Conservation (phyloP, 2,888 invertebrate species). For the Leptinotarsa haldemani region DNA sequence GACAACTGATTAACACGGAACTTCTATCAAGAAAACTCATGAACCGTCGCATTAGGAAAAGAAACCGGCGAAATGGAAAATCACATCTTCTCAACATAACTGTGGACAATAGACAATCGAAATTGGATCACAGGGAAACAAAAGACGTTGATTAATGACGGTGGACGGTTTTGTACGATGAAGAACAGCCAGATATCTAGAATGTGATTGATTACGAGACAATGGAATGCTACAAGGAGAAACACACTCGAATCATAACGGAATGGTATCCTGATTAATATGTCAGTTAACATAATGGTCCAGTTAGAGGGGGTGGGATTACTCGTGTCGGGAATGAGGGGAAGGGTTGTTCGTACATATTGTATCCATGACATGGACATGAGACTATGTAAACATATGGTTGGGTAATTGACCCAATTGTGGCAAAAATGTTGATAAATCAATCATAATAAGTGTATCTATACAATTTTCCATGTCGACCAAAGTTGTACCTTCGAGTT, state of each 20-base stretch:
- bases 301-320: background rate
- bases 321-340: background rate
- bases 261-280: background rate
- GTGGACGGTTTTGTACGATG: conserved; percentile 32
- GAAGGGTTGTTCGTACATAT: background rate
- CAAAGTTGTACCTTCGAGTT: too few relatives aligned
- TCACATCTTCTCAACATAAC: conserved; percentile 25
- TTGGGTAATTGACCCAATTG: too few relatives aligned
- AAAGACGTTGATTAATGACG: conserved; percentile 39
- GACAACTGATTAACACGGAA: background rate
- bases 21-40: background rate
- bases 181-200: conserved; percentile 33
- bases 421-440: too few relatives aligned
- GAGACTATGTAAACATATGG: too few relatives aligned
- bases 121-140: conserved; percentile 35
- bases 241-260: conserved; percentile 27
- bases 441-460: too few relatives aligned
- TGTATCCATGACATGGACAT: background rate
- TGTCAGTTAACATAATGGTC: conserved; percentile 10
- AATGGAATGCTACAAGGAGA: conserved; percentile 37
- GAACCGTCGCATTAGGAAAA: background rate
- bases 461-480: too few relatives aligned
- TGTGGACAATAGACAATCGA: conserved; percentile 30
- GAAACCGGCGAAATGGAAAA: conserved; percentile 24
- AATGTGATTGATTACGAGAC: conserved; percentile 40